A percentile compares a stretch with the other conserved stretches of the same genome.
Conservation (phyloP, 2,797 vertebrate genomes). For the Sebastes nivosus region DNA sequence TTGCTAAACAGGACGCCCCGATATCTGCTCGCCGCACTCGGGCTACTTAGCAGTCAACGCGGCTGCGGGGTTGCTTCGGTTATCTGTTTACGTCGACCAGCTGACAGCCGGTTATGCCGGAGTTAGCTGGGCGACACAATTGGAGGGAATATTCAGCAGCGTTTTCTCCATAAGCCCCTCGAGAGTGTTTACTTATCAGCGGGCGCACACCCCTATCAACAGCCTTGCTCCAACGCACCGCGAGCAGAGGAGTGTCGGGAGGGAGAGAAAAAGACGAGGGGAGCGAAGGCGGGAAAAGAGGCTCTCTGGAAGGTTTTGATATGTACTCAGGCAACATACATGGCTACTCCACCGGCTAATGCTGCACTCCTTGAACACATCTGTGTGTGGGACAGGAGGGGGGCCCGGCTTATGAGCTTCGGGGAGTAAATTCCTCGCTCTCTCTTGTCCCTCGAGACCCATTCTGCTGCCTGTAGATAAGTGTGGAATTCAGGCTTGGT, state of each 20-base stretch:
- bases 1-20: slow-evolving; percentile 47
- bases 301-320: slow-evolving; percentile 71
- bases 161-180: slow-evolving; percentile 57
- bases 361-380: slow-evolving; percentile 57
- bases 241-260: slow-evolving; percentile 43
- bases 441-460: slow-evolving; percentile 51
- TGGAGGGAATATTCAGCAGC: slow-evolving; percentile 48
- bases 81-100: slow-evolving; percentile 55
- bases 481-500: slow-evolving; percentile 62
- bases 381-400: slow-evolving; percentile 39
- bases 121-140: slow-evolving; percentile 43
- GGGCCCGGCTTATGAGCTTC: slow-evolving; percentile 15
- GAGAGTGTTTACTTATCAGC: slow-evolving; percentile 75
- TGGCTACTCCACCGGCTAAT: slow-evolving; percentile 65
- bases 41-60: slow-evolving; percentile 39
- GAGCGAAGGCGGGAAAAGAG: slow-evolving; percentile 26
- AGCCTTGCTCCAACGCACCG: slow-evolving; percentile 54
- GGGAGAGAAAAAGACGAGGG: background rate
- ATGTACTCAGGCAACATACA: slow-evolving; percentile 67
- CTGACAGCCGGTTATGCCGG: slow-evolving; percentile 36
- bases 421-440: slow-evolving; percentile 58
- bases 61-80: slow-evolving; percentile 17
- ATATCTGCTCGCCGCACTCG: slow-evolving; percentile 34
- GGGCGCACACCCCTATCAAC: slow-evolving; percentile 73
- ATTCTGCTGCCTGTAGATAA: slow-evolving; percentile 77